phyloP scores from a whole-genome alignment of 35 echinoderm and acorn worm species.

The Apostichopus californicus region DNA sequence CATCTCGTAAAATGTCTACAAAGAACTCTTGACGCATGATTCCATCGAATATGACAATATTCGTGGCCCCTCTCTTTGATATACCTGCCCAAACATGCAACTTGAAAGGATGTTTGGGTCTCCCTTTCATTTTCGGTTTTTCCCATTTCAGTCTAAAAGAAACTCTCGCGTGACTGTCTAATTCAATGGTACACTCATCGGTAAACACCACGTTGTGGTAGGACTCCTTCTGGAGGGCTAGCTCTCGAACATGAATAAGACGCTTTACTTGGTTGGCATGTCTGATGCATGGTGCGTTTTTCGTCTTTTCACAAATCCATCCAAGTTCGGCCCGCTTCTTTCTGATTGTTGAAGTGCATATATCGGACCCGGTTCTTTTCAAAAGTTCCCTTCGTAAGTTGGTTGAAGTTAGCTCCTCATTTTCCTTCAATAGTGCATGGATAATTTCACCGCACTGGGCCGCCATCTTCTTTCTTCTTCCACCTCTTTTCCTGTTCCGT shows the following conservation, averaged over 20 bases:
- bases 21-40: constrained; percentile 53
- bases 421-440: no score
- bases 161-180: constrained; percentile 16
- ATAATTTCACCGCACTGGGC: no score
- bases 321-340: background rate
- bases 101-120: constrained; percentile 2
- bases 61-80: constrained; percentile 12
- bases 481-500: no score
- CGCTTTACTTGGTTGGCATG: background rate
- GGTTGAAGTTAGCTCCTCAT: no score
- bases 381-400: no score
- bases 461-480: no score
- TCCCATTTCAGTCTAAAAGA: background rate
- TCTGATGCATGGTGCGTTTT: background rate
- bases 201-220: constrained; percentile 46
- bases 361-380: no score
- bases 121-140: background rate
- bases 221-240: background rate
- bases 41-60: constrained; percentile 41
- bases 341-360: no score
- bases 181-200: constrained; percentile 33
- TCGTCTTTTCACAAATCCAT: no score
- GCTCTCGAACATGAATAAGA: background rate
- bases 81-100: constrained; percentile 41
- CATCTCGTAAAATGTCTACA: background rate